These are phyloP conservation scores for Salvelinus sp. DNA, from an alignment of 2,113 vertebrate genomes.

Conservation along the genomic window DNA sequence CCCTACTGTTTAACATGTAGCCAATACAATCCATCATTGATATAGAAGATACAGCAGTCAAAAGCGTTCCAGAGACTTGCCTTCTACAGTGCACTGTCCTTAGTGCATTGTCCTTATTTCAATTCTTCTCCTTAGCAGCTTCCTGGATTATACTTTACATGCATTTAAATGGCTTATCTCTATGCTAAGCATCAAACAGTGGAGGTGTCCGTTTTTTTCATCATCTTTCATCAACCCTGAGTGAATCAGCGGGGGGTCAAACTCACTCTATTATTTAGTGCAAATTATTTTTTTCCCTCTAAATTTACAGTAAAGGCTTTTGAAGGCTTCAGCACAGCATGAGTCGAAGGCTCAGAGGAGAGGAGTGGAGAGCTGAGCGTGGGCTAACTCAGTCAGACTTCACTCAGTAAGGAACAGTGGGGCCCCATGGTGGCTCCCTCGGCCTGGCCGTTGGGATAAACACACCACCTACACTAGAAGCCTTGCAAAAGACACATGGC, in stretches of 20 bases:
- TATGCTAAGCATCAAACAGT: slow-evolving; percentile 10
- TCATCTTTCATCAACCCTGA: slow-evolving; percentile 25
- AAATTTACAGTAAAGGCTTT: slow-evolving; percentile 41
- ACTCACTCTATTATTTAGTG: slow-evolving; percentile 44
- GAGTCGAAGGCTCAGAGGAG: slow-evolving; percentile 45
- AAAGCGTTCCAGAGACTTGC: background rate
- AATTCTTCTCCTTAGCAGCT: background rate
- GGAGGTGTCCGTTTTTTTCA: slow-evolving; percentile 36
- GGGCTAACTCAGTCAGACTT: slow-evolving; percentile 61
- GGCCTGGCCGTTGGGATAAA: slow-evolving; percentile 66
- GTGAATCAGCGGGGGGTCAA: slow-evolving; percentile 22
- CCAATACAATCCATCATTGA: no score
- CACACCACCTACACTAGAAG: slow-evolving; percentile 72
- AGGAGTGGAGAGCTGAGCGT: slow-evolving; percentile 47
- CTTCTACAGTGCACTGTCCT: background rate
- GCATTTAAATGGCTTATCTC: background rate
- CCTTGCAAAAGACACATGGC: slow-evolving; percentile 62
- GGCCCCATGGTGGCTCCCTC: slow-evolving; percentile 61
- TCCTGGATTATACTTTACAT: background rate
- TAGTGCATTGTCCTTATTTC: background rate
- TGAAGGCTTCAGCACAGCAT: slow-evolving; percentile 47
- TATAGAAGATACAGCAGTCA: no score
- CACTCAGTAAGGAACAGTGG: slow-evolving; percentile 41
- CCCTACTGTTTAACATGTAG: no score
- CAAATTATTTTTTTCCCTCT: slow-evolving; percentile 25